Percentiles rank a stretch among this genome's conserved stretches.
Evolutionary conservation across 1,140 invertebrate species (phyloP).

Genomic region (Cepaea nemoralis): DNA sequence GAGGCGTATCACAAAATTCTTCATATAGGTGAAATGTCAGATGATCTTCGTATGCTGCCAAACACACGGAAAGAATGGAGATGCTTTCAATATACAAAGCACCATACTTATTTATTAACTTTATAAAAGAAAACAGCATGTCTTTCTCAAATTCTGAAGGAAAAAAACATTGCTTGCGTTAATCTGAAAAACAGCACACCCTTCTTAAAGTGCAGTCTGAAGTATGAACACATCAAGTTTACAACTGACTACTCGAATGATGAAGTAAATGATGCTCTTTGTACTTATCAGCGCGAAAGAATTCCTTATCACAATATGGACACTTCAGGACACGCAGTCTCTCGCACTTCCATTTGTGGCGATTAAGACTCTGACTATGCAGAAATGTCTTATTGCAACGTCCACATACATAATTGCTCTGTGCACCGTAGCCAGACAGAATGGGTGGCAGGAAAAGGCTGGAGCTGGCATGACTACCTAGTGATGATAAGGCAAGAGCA

Average conservation of each 20-base stretch:
- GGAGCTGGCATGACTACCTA: neutral
- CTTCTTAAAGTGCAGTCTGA: no score
- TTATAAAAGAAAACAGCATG: no score
- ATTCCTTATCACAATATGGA: conserved; percentile 6
- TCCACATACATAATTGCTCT: neutral
- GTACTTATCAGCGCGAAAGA: conserved; percentile 21
- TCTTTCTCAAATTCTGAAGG: no score
- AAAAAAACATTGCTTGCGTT: no score
- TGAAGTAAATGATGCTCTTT: conserved; percentile 8
- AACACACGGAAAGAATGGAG: no score
- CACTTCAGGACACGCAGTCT: conserved; percentile 14
- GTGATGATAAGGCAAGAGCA: conserved; percentile 9
- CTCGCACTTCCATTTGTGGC: conserved; percentile 29
- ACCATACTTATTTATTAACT: no score
- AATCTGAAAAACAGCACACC: no score
- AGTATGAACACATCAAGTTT: no score
- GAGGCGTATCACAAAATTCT: no score
- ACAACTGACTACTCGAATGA: neutral
- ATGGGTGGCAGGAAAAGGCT: neutral
- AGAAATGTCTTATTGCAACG: conserved; percentile 32
- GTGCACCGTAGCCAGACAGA: neutral
- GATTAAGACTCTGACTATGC: conserved; percentile 26
- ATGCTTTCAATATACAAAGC: no score
- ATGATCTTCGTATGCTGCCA: no score
- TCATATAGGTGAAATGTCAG: no score